Evolutionary conservation across 2,797 vertebrate genomes (phyloP).

Genomic region (Myoxocephalus aenaeus): DNA sequence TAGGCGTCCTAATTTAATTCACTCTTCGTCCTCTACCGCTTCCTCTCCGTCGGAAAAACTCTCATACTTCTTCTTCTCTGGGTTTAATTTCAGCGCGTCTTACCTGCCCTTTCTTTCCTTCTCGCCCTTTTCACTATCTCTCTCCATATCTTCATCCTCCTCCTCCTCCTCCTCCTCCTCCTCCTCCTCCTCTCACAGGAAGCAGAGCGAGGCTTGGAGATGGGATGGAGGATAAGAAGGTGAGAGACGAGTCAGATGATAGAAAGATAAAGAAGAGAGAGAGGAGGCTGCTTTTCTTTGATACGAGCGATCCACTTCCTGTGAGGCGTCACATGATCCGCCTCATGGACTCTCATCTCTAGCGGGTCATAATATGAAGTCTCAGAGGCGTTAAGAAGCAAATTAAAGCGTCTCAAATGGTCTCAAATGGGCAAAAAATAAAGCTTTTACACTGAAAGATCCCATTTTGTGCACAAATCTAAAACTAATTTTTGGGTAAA

Average conservation of each 20-base stretch:
- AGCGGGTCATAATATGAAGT: background rate
- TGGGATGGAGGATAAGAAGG: conserved; percentile 45
- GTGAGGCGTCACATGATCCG: background rate
- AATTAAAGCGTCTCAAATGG: background rate
- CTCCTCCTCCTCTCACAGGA: conserved; percentile 27
- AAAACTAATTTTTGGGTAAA: too few species aligned
- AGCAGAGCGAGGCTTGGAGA: conserved; percentile 32
- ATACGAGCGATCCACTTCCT: background rate
- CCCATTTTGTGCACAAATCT: background rate
- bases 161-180: conserved; percentile 6
- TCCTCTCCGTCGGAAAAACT: conserved; percentile 7
- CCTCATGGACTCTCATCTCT: conserved; percentile 1
- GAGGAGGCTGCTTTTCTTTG: background rate
- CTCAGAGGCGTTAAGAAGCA: background rate
- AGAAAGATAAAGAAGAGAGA: conserved; percentile 33
- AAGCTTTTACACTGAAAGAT: background rate
- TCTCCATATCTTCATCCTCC: conserved; percentile 43
- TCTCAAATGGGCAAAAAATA: background rate
- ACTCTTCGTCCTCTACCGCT: conserved; percentile 41
- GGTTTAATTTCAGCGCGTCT: conserved; percentile 58
- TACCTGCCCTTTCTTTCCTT: conserved; percentile 44
- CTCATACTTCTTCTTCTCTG: conserved; percentile 27
- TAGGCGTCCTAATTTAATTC: conserved; percentile 56
- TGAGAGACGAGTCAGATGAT: conserved; percentile 49
- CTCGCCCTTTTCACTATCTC: conserved; percentile 48